Conservation (phyloP, 2,797 vertebrate species). For the Erpetoichthys calabaricus region DNA sequence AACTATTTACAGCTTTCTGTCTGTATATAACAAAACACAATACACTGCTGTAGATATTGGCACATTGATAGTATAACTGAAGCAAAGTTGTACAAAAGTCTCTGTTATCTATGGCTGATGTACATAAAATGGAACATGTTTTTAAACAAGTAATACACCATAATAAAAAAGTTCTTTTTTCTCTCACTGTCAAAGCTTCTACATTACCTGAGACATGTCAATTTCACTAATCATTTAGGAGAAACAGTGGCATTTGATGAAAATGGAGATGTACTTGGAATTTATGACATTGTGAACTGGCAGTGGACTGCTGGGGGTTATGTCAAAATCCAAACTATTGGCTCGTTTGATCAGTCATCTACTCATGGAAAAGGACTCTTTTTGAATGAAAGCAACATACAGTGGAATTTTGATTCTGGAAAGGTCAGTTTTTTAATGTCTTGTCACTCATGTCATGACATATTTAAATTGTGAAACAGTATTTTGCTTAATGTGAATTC, state of each 20-base stretch:
- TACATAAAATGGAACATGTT: no score
- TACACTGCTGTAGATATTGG: no score
- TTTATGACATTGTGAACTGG: conserved; percentile 36
- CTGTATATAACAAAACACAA: no score
- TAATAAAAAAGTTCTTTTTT: no score
- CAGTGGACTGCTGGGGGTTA: conserved; percentile 16
- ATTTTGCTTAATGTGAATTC: no score
- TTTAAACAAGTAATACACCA: no score
- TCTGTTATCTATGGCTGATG: no score
- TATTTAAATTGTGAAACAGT: no score
- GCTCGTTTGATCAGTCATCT: conserved; percentile 29
- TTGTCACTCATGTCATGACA: no score
- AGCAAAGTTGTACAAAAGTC: no score
- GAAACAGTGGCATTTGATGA: conserved; percentile 28
- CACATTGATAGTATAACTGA: no score
- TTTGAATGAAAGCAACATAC: conserved; percentile 22
- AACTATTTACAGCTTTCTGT: no score
- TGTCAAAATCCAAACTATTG: conserved; percentile 23
- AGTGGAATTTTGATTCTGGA: conserved; percentile 20
- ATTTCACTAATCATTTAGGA: conserved; percentile 26
- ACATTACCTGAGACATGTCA: conserved; percentile 25
- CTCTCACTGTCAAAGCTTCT: conserved; percentile 17
- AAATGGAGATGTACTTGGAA: conserved; percentile 25
- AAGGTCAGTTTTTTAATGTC: conserved; percentile 13
- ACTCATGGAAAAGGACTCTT: conserved; percentile 18